phyloP scores from a whole-genome alignment of 2,888 invertebrate genomes.

The Loripinus fragilis region DNA sequence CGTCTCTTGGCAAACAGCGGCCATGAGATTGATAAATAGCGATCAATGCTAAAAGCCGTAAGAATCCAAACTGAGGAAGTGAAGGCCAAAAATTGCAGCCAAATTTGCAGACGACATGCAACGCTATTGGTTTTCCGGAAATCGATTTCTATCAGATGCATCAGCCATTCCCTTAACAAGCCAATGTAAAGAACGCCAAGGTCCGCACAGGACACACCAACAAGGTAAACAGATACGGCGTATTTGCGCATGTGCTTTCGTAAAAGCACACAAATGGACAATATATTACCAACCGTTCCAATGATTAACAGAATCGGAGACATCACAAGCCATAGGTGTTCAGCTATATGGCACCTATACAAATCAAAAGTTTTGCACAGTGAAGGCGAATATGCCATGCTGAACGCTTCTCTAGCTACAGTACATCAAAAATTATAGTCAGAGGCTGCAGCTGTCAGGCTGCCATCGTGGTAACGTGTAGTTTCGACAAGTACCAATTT shows the following conservation, averaged over 20 bases:
- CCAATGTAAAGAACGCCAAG: slow-evolving; percentile 5
- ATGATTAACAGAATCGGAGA: slow-evolving; percentile 1
- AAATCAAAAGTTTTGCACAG: not conserved
- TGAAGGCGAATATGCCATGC: not conserved
- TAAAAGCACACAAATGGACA: slow-evolving; percentile 13
- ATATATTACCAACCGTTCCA: slow-evolving; percentile 16
- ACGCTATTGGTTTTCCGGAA: slow-evolving; percentile 7
- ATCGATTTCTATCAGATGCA: not conserved
- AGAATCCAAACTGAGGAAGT: slow-evolving; percentile 10
- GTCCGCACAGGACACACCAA: not conserved
- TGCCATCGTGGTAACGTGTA: too few relatives aligned
- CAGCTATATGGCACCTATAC: not conserved
- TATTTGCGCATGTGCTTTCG: slow-evolving; percentile 9
- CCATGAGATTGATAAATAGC: not conserved
- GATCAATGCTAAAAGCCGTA: slow-evolving; percentile 14
- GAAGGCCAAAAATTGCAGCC: slow-evolving; percentile 16
- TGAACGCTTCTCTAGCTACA: too few relatives aligned
- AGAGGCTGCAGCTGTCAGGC: too few relatives aligned
- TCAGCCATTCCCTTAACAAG: slow-evolving; percentile 20
- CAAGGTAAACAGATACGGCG: not conserved
- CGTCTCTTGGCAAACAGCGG: slow-evolving; percentile 2
- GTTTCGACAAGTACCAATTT: too few relatives aligned
- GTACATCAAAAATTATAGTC: too few relatives aligned
- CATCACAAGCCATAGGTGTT: not conserved
- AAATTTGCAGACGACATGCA: slow-evolving; percentile 15